Evolutionary conservation across 2,113 vertebrate species (phyloP), one percentile per base, ranked within the genome.

Genomic region (Elephas maximus): DNA sequence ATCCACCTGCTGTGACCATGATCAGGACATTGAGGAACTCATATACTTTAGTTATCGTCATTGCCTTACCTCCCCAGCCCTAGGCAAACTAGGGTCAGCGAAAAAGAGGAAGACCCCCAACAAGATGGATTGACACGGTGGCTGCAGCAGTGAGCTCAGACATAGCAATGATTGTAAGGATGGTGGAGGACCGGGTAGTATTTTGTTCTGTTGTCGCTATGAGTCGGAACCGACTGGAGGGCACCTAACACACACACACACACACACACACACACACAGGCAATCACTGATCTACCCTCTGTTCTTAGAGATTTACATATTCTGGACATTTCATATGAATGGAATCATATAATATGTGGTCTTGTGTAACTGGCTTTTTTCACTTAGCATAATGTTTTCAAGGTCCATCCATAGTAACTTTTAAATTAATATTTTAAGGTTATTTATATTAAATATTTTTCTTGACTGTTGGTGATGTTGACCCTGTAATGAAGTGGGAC

Each of bases 361-460:
- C 9, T 69, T 69, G 14, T 69, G 65, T 67, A 26, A 28, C 9
- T 69, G 30, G 65, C 30, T 33, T 69, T 69, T 57, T 69, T 33
- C 11, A 69, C 30, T 69, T 69, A 69, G 30, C 26, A 69, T 69
- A 69, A 12, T 33, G 26, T 69, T 69, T 30, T 33, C 30, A 69
- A 69, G 63, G 65, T 14, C 33, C 15, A 30, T 69, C 63, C 63
- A 69, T 5, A 33, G 65, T 85, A 91, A 88, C 23, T 81, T 93
- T 96, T 80, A 51, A 14, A 18, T 33, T 90, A 73, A n/a, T 53
- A 57, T 84, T 96, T 96, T 74, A 65, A 74, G 30, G 8, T 78
- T 90, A 79, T 71, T 77, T 90, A 77, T 63, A 44, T 6, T 53
- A 93, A 93, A 20, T 96, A 62, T n/a, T 95, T 93, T 96, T 41